Evolutionary conservation across 2,888 invertebrate species (phyloP).

Genomic region (Venusia cambrica): DNA sequence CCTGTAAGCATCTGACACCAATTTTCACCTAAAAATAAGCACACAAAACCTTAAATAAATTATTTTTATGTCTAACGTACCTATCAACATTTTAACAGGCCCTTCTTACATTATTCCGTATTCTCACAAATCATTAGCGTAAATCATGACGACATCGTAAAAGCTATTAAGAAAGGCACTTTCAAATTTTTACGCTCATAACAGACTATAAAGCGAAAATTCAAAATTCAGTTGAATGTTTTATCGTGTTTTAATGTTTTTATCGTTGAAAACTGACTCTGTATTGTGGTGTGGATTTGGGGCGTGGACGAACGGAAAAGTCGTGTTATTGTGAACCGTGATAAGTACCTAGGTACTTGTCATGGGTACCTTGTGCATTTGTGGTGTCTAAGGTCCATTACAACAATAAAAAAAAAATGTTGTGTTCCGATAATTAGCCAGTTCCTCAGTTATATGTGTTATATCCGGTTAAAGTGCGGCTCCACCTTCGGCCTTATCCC

Average conservation of each 20-base stretch:
- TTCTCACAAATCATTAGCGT: constrained; percentile 50
- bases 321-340: constrained; percentile 53
- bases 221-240: constrained; percentile 54
- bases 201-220: constrained; percentile 50
- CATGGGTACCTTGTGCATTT: too few species aligned
- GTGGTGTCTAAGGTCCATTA: too few species aligned
- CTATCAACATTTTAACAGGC: constrained; percentile 37
- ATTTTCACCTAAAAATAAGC: constrained; percentile 7
- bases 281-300: constrained; percentile 22
- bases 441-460: too few species aligned
- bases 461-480: too few species aligned
- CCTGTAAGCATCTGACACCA: not conserved
- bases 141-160: constrained; percentile 58
- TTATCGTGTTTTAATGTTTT: constrained; percentile 54
- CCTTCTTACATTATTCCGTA: constrained; percentile 31
- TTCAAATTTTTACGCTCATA: constrained; percentile 51
- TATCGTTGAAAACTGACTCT: constrained; percentile 38
- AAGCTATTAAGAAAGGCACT: constrained; percentile 48
- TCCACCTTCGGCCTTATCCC: too few species aligned
- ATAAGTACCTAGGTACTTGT: too few species aligned
- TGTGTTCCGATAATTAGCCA: too few species aligned
- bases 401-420: too few species aligned
- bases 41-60: constrained; percentile 24
- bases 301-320: constrained; percentile 55
- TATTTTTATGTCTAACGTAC: constrained; percentile 17